A percentile compares a stretch with the other conserved stretches of the same genome.
Evolutionary conservation across 1,140 invertebrate genomes (phyloP).

Genomic region (Bombus soroeensis): DNA sequence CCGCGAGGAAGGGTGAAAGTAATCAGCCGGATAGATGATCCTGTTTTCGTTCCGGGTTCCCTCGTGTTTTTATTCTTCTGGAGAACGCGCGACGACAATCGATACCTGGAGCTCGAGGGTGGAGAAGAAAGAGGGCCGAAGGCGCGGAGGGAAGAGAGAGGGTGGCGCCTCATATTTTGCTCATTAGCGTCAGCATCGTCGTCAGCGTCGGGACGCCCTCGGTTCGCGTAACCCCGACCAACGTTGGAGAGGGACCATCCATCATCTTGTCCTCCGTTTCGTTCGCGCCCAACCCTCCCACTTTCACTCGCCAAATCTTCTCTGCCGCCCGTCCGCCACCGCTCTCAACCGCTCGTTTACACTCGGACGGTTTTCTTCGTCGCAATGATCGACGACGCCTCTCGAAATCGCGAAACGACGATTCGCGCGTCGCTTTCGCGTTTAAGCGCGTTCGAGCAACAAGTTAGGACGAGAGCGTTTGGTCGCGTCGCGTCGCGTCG

Average conservation of each 20-base stretch:
- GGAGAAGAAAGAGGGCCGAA: constrained; percentile 47
- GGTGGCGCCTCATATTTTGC: constrained; percentile 82
- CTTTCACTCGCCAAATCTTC: constrained; percentile 33
- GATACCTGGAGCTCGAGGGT: constrained; percentile 69
- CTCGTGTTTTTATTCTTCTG: constrained; percentile 65
- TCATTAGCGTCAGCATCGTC: constrained; percentile 82
- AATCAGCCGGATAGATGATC: constrained; percentile 64
- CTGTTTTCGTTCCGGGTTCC: constrained; percentile 60
- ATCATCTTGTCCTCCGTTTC: constrained; percentile 80
- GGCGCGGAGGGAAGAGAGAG: constrained; percentile 41
- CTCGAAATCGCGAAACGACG: background rate
- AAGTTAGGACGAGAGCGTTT: background rate
- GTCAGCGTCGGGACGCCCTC: constrained; percentile 79
- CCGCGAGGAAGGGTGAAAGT: constrained; percentile 31
- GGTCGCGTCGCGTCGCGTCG: no score
- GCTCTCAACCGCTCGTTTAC: constrained; percentile 43
- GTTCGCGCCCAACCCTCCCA: constrained; percentile 66
- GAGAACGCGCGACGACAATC: constrained; percentile 74
- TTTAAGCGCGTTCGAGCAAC: background rate
- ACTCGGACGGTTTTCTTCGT: constrained; percentile 16
- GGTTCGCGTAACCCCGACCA: constrained; percentile 69
- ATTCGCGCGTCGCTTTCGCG: background rate
- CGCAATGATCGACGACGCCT: background rate
- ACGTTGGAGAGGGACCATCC: constrained; percentile 77
- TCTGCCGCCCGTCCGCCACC: constrained; percentile 22